A percentile compares a stretch with the other conserved stretches of the same genome.
These are phyloP conservation scores for Burhinus oedicnemus DNA, from an alignment of 2,113 vertebrate genomes.

Conservation along the genomic window DNA sequence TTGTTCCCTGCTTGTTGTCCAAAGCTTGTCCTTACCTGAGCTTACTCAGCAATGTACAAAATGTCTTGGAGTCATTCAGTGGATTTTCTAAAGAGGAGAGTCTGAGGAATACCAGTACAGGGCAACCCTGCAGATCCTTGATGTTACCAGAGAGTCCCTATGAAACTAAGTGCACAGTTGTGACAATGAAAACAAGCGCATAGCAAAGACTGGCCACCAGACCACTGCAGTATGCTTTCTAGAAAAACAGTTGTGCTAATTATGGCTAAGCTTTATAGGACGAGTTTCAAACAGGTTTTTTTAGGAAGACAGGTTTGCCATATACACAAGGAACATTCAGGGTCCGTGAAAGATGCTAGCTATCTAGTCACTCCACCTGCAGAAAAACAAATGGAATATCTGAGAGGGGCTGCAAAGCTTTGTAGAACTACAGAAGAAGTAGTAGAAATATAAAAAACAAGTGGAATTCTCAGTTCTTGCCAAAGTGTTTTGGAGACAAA, in stretches of 20 bases:
- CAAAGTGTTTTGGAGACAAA: background rate
- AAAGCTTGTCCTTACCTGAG: background rate
- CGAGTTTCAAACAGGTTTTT: background rate
- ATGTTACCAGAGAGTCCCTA: background rate
- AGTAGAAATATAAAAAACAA: background rate
- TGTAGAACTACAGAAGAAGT: background rate
- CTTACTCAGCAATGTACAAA: background rate
- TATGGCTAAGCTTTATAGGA: background rate
- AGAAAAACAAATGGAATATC: background rate
- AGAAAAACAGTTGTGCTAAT: background rate
- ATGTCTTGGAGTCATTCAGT: background rate
- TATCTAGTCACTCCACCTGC: background rate
- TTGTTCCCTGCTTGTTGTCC: background rate
- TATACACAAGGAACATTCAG: background rate
- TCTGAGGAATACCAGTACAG: background rate
- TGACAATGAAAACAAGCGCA: rapidly evolving
- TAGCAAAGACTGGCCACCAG: background rate
- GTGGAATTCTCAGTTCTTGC: background rate
- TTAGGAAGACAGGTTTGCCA: background rate
- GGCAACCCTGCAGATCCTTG: background rate
- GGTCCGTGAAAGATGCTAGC: background rate
- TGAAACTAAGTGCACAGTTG: background rate
- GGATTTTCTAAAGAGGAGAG: background rate
- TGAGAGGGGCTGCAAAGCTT: background rate
- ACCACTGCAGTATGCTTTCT: no score